Conservation (phyloP, 2,113 vertebrate species). For the Crotophaga sulcirostris region DNA sequence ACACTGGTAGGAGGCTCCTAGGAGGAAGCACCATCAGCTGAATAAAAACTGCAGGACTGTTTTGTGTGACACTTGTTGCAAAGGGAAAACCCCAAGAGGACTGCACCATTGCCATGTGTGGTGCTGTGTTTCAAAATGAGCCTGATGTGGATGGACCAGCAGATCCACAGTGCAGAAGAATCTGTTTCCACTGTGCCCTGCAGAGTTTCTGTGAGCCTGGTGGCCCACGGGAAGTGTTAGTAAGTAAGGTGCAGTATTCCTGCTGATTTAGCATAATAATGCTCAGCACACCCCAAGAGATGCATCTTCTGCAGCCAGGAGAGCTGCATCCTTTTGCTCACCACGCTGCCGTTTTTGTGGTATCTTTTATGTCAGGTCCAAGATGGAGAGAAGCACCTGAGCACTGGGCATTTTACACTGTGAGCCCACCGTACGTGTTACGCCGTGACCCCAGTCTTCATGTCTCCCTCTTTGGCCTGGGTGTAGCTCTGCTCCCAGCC, state of each 20-base stretch:
- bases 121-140: neutral
- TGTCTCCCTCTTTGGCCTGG: neutral
- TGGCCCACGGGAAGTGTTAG: rapidly evolving
- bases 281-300: neutral
- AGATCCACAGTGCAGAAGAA: neutral
- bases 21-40: neutral
- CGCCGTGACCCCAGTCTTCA: neutral
- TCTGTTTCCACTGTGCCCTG: neutral
- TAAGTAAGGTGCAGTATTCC: rapidly evolving
- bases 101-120: rapidly evolving
- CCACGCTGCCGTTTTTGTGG: rapidly evolving
- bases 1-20: neutral
- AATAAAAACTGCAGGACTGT: neutral
- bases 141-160: neutral
- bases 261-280: neutral
- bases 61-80: neutral
- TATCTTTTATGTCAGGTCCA: neutral
- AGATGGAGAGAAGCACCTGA: neutral
- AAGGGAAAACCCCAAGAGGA: neutral
- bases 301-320: neutral
- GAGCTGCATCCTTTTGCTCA: neutral
- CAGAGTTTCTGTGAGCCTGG: neutral
- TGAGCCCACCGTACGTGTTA: rapidly evolving
- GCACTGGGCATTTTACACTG: rapidly evolving
- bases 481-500: neutral